Conservation (phyloP, 2,113 vertebrate genomes). For the Siniperca knerii region DNA sequence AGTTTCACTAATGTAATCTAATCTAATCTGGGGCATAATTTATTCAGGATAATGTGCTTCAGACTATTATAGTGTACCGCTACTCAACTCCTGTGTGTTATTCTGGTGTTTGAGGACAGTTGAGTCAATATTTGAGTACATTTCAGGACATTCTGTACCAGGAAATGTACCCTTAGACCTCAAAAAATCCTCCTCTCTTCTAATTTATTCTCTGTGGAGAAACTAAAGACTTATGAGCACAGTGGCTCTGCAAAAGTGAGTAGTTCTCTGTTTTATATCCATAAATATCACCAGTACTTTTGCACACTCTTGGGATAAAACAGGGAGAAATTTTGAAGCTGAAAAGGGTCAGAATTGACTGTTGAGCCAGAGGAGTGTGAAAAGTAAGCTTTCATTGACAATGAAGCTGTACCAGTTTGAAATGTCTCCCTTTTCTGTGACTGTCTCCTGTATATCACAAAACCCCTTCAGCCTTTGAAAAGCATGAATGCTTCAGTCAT, state of each 20-base stretch:
- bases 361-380: slow-evolving; percentile 10
- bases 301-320: background rate
- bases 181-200: slow-evolving; percentile 10
- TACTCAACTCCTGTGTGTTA: slow-evolving; percentile 36
- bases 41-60: slow-evolving; percentile 52
- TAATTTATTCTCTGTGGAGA: slow-evolving; percentile 50
- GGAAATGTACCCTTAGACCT: slow-evolving; percentile 29
- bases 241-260: slow-evolving; percentile 32
- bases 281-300: slow-evolving; percentile 24
- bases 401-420: slow-evolving; percentile 53
- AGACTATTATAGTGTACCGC: slow-evolving; percentile 23
- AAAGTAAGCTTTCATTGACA: slow-evolving; percentile 24
- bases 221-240: slow-evolving; percentile 12
- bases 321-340: background rate
- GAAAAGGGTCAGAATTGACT: slow-evolving; percentile 7
- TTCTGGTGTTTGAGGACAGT: slow-evolving; percentile 54
- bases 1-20: slow-evolving; percentile 49
- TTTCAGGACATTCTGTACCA: slow-evolving; percentile 52
- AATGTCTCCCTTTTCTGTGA: slow-evolving; percentile 56
- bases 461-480: slow-evolving; percentile 57
- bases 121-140: slow-evolving; percentile 60
- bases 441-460: slow-evolving; percentile 61
- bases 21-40: slow-evolving; percentile 64
- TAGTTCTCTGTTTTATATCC: slow-evolving; percentile 16
- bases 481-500: slow-evolving; percentile 44